Conservation (phyloP, 2,113 vertebrate species). For the Cynoglossus semilaevis region DNA sequence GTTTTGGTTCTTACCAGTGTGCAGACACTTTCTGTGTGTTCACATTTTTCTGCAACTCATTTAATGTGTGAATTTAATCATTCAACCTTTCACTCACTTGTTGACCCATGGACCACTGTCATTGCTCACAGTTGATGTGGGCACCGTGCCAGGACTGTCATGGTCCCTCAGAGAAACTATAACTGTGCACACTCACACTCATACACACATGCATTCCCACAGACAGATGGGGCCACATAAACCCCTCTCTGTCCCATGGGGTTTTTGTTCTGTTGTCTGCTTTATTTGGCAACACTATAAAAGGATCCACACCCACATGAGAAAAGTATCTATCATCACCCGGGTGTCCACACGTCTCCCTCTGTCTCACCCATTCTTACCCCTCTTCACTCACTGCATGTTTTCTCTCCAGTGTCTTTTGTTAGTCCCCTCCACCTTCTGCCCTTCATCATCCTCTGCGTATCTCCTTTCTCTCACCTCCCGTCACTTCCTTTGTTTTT, state of each 20-base stretch:
- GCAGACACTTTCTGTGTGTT: background rate
- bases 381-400: slow-evolving; percentile 30
- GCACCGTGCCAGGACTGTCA: slow-evolving; percentile 50
- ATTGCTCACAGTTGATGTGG: slow-evolving; percentile 45
- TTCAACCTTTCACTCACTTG: slow-evolving; percentile 32
- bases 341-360: slow-evolving; percentile 48
- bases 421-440: slow-evolving; percentile 45
- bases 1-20: slow-evolving; percentile 8
- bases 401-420: slow-evolving; percentile 44
- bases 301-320: slow-evolving; percentile 66
- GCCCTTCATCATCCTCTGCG: slow-evolving; percentile 19
- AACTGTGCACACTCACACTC: slow-evolving; percentile 10
- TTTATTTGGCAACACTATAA: slow-evolving; percentile 65
- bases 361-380: slow-evolving; percentile 39
- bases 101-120: slow-evolving; percentile 30
- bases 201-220: slow-evolving; percentile 15
- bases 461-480: slow-evolving; percentile 21
- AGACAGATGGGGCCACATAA: slow-evolving; percentile 53
- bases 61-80: slow-evolving; percentile 34
- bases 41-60: slow-evolving; percentile 12
- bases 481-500: slow-evolving; percentile 25
- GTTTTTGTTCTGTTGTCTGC: slow-evolving; percentile 57
- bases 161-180: slow-evolving; percentile 31
- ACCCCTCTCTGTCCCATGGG: slow-evolving; percentile 48
- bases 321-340: slow-evolving; percentile 64